These are phyloP conservation scores for Glaucopsyche alexis DNA, from an alignment of 2,888 invertebrate species.

Conservation along the genomic window DNA sequence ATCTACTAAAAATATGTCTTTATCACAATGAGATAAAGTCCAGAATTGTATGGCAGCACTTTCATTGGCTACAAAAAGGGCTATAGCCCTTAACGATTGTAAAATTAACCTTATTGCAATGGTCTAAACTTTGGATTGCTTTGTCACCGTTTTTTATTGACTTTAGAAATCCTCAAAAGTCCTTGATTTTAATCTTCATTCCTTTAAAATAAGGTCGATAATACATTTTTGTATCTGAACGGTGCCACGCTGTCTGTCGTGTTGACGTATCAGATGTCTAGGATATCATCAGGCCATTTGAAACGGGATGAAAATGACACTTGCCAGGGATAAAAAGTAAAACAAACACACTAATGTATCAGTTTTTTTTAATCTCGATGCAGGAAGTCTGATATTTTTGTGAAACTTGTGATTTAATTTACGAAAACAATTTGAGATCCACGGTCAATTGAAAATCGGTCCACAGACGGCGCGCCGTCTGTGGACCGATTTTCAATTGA, in stretches of 20 bases:
- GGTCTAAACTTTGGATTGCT: conserved; percentile 42
- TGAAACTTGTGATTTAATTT: not conserved
- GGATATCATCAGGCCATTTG: conserved; percentile 13
- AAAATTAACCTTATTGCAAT: conserved; percentile 36
- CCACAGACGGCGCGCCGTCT: too few species aligned
- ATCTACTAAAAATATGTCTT: not conserved
- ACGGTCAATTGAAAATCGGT: too few species aligned
- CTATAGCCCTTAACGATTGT: conserved; percentile 49
- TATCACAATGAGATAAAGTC: not conserved
- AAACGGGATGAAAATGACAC: conserved; percentile 1
- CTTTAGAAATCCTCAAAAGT: conserved; percentile 34
- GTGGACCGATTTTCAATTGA: too few species aligned
- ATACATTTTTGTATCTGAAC: conserved; percentile 47
- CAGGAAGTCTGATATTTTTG: not conserved
- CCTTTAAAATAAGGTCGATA: conserved; percentile 34
- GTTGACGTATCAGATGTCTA: conserved; percentile 44
- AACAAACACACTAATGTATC: not conserved
- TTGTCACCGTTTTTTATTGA: conserved; percentile 31
- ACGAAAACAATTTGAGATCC: too few species aligned
- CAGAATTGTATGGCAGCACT: not conserved
- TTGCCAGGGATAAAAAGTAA: conserved; percentile 1
- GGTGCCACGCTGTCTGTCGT: conserved; percentile 71
- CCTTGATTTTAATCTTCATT: conserved; percentile 32
- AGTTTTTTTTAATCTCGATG: not conserved
- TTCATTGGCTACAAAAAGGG: conserved; percentile 65